Base-by-base conservation (phyloP, 2,888 invertebrate species). In the Caenorhabditis wallacei region DNA sequence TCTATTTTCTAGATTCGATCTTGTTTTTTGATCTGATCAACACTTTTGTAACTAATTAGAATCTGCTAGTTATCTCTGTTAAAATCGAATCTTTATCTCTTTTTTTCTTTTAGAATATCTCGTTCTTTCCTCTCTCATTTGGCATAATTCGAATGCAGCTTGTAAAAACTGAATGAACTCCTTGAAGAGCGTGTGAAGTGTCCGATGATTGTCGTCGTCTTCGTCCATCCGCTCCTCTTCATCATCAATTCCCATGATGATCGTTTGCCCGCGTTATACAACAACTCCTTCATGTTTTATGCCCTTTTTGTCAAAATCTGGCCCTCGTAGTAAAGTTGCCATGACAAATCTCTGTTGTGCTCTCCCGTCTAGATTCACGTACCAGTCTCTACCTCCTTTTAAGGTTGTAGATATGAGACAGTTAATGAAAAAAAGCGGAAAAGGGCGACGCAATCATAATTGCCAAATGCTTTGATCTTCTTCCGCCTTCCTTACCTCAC, bases 191-290 rank as follows among this genome's bases (percentile, higher is more conserved):
- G 80, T 80, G 80, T 80, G 80, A 80, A 80, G 80, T 74, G 74
- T 57, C 79, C 54, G 57, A 71, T 79, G 64, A 71, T 79, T 79
- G 70, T 71, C 66, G 68, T 72, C 75, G 59, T 76, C 75, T 75
- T 75, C 30, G 37, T 48, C 46, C 46, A 13, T 40, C 46, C 46
- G n/a, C 46, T 75, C 68, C 40, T 63, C 70, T 35, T 56, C 53
- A 24, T 57, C 64, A 24, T 30, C 80, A 80, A 80, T 80, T 80
- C 74, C 80, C 80, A 40, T 80, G 80, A 80, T 80, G 80, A 80
- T 80, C 74, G 80, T 80, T 80, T 74, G 57, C 51, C 53, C 51
- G 35, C 61, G 57, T 54, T 64, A 72, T 76, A 69, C 66, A 63
- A 61, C 59, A 69, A 61, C 30, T 26, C 43, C 53, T 35, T 43